These are phyloP conservation scores for Triplophysa dalaica DNA, from an alignment of 2,113 vertebrate species.

Conservation along the genomic window DNA sequence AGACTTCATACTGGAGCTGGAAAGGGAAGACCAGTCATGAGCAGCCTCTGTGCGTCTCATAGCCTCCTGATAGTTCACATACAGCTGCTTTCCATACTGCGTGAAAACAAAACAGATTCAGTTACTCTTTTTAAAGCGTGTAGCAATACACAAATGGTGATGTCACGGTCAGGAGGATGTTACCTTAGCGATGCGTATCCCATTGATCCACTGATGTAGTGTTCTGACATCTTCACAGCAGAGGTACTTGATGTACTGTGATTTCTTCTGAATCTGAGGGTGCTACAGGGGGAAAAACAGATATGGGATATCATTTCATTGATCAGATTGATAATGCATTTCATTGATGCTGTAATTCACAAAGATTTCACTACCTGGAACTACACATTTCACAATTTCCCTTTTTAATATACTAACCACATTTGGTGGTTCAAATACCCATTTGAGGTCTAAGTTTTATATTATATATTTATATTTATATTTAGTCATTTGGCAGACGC, in stretches of 20 bases:
- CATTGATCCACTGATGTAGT: slow-evolving; percentile 96
- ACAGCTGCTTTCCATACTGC: slow-evolving; percentile 94
- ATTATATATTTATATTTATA: no score
- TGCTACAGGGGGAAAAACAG: slow-evolving; percentile 74
- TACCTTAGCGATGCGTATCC: slow-evolving; percentile 97
- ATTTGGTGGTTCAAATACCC: no score
- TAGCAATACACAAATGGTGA: not conserved
- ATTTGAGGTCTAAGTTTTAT: no score
- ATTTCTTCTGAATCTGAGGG: slow-evolving; percentile 99
- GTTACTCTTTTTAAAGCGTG: not conserved
- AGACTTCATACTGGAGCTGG: slow-evolving; percentile 95
- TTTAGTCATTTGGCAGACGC: no score
- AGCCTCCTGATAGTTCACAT: slow-evolving; percentile 94
- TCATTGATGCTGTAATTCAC: not conserved
- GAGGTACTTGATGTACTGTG: slow-evolving; percentile 97
- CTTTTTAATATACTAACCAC: no score
- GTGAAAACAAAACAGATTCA: slow-evolving; percentile 29
- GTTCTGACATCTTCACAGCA: slow-evolving; percentile 95
- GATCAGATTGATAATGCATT: slow-evolving; percentile 6
- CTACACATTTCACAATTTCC: no score
- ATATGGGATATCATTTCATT: not conserved
- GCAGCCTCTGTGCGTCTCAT: slow-evolving; percentile 90
- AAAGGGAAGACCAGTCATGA: slow-evolving; percentile 95
- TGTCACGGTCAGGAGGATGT: not conserved
- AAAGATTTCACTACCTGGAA: no score